Evolutionary conservation across 2,113 vertebrate species (phyloP).

Genomic region (Argyrosomus japonicus): DNA sequence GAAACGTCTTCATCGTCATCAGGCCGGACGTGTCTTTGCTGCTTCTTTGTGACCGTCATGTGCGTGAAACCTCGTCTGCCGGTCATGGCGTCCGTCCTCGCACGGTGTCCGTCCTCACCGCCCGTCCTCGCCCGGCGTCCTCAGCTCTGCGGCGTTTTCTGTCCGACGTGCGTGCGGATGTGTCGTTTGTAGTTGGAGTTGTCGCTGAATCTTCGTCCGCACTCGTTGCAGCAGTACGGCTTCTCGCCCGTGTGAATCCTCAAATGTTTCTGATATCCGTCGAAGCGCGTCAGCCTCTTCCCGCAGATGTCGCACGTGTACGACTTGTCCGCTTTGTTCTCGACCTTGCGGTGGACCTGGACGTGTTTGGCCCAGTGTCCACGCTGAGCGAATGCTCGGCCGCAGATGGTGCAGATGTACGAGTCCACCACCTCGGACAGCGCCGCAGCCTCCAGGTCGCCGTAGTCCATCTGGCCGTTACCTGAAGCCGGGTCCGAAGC

Average conservation of each 20-base stretch:
- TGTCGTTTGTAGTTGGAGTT: conserved; percentile 72
- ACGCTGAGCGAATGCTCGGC: conserved; percentile 50
- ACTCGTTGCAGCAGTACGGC: conserved; percentile 62
- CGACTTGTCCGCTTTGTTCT: conserved; percentile 34
- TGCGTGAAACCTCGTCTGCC: background rate
- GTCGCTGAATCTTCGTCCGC: conserved; percentile 69
- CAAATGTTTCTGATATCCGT: conserved; percentile 71
- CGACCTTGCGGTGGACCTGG: conserved; percentile 43
- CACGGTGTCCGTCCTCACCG: background rate
- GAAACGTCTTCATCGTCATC: background rate
- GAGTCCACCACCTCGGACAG: conserved; percentile 33
- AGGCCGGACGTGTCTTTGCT: background rate
- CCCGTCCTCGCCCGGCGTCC: conserved; percentile 8
- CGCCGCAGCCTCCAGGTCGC: background rate
- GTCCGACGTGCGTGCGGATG: conserved; percentile 46
- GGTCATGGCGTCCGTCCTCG: background rate
- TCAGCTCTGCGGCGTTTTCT: conserved; percentile 24
- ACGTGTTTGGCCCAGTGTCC: conserved; percentile 60
- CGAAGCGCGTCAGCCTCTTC: conserved; percentile 61
- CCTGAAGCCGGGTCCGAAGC: background rate
- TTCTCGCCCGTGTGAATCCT: conserved; percentile 71
- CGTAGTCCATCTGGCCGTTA: conserved; percentile 5
- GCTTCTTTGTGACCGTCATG: background rate
- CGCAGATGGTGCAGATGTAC: conserved; percentile 65
- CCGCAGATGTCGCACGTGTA: conserved; percentile 69